phyloP scores from a whole-genome alignment of 1,140 invertebrate genomes.

The Drosophila ironensis region DNA sequence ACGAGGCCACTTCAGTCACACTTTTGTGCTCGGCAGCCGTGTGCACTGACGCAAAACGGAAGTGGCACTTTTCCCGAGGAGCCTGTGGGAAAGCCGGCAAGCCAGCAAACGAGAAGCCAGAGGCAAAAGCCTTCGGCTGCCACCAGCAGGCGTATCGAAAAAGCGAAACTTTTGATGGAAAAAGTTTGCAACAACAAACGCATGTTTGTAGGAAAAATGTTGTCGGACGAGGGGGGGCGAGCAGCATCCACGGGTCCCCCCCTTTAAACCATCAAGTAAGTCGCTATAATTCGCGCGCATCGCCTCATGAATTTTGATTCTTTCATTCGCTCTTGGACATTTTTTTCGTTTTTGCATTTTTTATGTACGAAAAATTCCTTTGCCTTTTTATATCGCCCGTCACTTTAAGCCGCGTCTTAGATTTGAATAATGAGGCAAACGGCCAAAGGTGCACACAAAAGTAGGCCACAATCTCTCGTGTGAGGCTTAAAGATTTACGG shows the following conservation, averaged over 20 bases:
- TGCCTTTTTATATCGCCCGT: conserved; percentile 4
- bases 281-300: conserved; percentile 69
- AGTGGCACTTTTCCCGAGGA: conserved; percentile 74
- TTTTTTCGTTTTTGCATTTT: conserved; percentile 20
- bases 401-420: conserved; percentile 56
- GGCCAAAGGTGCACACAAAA: conserved; percentile 32
- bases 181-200: conserved; percentile 79
- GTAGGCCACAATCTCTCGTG: conserved; percentile 35
- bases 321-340: no score
- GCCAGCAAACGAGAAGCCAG: neutral
- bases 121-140: conserved; percentile 17
- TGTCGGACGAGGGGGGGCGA: conserved; percentile 1
- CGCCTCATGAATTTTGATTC: conserved; percentile 77
- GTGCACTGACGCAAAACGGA: conserved; percentile 76
- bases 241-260: no score
- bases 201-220: conserved; percentile 50
- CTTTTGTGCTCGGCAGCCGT: conserved; percentile 64
- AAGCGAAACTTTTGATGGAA: conserved; percentile 78
- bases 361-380: no score
- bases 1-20: conserved; percentile 67
- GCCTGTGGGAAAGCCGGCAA: neutral
- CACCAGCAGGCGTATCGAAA: conserved; percentile 67
- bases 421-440: conserved; percentile 63
- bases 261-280: conserved; percentile 62
- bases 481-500: conserved; percentile 39